These are phyloP conservation scores for Euura saliciscinereae DNA, from an alignment of 1,140 invertebrate genomes.

Conservation along the genomic window DNA sequence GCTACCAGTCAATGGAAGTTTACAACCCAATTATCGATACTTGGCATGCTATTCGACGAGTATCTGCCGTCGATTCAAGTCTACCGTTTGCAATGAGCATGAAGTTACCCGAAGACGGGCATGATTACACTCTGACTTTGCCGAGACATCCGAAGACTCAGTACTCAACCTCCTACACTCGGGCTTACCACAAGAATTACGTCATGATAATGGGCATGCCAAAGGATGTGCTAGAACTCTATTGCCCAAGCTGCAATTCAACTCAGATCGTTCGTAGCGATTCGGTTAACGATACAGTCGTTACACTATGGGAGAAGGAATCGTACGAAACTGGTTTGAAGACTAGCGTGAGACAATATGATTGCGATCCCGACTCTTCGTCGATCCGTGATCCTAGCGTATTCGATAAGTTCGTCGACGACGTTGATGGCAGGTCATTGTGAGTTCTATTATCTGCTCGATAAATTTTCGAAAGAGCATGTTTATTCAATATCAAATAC, in stretches of 20 bases:
- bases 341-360: conserved; percentile 31
- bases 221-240: conserved; percentile 36
- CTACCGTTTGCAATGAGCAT: conserved; percentile 43
- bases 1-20: conserved; percentile 42
- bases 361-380: conserved; percentile 42
- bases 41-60: conserved; percentile 47
- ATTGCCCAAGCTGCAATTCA: conserved; percentile 41
- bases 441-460: background rate
- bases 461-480: background rate
- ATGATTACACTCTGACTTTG: conserved; percentile 40
- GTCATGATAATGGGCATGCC: conserved; percentile 44
- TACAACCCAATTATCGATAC: conserved; percentile 51
- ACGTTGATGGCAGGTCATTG: conserved; percentile 28
- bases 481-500: background rate
- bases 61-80: conserved; percentile 34
- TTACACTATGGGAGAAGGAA: conserved; percentile 19
- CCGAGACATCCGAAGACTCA: conserved; percentile 39
- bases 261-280: conserved; percentile 29
- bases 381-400: background rate
- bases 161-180: conserved; percentile 37
- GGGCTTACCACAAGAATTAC: conserved; percentile 35
- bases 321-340: conserved; percentile 43
- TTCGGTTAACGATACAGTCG: conserved; percentile 20
- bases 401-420: background rate
- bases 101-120: conserved; percentile 31